Evolutionary conservation across 2,797 vertebrate species (phyloP).

Genomic region (Sebastes diploproa): DNA sequence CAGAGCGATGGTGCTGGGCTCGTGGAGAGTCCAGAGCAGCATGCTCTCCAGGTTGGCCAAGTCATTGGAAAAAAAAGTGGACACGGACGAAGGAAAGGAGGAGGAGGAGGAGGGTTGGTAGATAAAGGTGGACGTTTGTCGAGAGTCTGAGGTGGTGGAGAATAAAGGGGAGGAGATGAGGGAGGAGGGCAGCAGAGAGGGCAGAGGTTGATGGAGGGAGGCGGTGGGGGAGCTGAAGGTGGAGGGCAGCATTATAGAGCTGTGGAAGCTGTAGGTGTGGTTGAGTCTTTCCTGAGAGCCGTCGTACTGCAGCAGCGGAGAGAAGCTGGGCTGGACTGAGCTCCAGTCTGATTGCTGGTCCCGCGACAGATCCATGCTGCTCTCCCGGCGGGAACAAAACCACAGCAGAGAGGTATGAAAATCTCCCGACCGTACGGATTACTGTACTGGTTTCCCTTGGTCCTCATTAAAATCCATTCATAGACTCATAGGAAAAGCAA

Average conservation of each 20-base stretch:
- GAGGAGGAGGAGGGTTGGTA: neutral
- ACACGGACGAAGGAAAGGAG: conserved; percentile 11
- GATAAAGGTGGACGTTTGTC: conserved; percentile 4
- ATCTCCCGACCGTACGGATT: neutral
- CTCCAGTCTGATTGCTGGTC: conserved; percentile 18
- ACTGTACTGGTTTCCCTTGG: neutral
- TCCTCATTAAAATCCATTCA: conserved; percentile 33
- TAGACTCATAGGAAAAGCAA: neutral
- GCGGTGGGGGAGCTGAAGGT: conserved; percentile 21
- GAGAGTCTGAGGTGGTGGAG: conserved; percentile 18
- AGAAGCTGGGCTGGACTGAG: conserved; percentile 55
- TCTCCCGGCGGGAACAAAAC: neutral
- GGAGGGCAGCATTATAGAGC: conserved; percentile 31
- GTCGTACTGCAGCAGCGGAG: conserved; percentile 42
- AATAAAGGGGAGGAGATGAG: conserved; percentile 24
- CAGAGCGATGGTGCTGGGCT: conserved; percentile 86
- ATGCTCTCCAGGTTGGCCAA: conserved; percentile 85
- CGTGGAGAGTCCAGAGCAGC: conserved; percentile 86
- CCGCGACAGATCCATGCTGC: conserved; percentile 67
- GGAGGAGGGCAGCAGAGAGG: conserved; percentile 47
- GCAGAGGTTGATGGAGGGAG: conserved; percentile 39
- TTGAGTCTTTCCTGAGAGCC: conserved; percentile 34
- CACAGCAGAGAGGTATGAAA: neutral
- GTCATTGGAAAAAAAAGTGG: conserved; percentile 62
- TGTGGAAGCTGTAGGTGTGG: conserved; percentile 43